Percentiles rank a stretch among this genome's conserved stretches.
Evolutionary conservation across 1,140 invertebrate species (phyloP).

Genomic region (Pseudomyrmex cubaensis): DNA sequence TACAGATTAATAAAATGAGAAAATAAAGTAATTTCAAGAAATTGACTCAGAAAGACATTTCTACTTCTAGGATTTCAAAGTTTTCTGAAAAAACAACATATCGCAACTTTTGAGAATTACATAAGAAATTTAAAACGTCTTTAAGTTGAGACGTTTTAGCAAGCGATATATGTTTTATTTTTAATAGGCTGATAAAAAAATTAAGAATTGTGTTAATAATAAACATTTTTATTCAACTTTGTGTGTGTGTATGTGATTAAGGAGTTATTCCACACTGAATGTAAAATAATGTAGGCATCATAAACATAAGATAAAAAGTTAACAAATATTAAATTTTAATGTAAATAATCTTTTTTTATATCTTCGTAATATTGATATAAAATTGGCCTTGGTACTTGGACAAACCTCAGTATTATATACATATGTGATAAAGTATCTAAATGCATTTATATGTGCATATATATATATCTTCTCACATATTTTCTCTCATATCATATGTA

Average conservation of each 20-base stretch:
- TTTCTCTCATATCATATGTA: not conserved
- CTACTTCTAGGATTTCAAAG: slow-evolving; percentile 76
- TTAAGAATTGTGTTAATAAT: slow-evolving; percentile 44
- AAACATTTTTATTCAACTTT: slow-evolving; percentile 55
- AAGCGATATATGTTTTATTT: not conserved
- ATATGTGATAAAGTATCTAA: too few relatives aligned
- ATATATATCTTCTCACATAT: not conserved
- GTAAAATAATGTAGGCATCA: slow-evolving; percentile 19
- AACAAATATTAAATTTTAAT: slow-evolving; percentile 1
- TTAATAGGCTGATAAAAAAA: slow-evolving; percentile 11
- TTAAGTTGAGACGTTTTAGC: not conserved
- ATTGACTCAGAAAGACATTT: slow-evolving; percentile 15
- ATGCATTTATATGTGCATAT: not conserved
- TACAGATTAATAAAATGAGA: not conserved
- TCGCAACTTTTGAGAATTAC: slow-evolving; percentile 68
- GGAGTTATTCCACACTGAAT: slow-evolving; percentile 6
- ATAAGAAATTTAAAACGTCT: slow-evolving; percentile 27
- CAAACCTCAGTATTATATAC: not conserved
- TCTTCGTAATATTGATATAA: slow-evolving; percentile 12
- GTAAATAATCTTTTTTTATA: slow-evolving; percentile 4
- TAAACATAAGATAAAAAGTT: not conserved
- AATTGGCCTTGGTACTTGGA: not conserved
- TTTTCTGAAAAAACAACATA: slow-evolving; percentile 78
- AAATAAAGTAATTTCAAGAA: not conserved
- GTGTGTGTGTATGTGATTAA: slow-evolving; percentile 43